These are phyloP conservation scores for Ophion obscuratus DNA, from an alignment of 2,888 invertebrate species.

Conservation along the genomic window DNA sequence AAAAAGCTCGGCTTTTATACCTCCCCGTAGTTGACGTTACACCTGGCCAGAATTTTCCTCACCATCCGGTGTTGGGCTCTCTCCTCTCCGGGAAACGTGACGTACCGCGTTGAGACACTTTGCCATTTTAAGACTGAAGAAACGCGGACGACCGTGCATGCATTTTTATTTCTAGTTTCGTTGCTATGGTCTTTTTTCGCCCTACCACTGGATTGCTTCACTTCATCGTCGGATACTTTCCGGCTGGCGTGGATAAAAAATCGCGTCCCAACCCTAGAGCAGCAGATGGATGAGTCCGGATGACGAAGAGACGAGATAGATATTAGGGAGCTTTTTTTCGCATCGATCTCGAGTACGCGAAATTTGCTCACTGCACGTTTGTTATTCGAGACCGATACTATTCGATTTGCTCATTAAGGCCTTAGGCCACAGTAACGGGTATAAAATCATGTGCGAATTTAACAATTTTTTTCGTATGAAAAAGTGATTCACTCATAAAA, in stretches of 20 bases:
- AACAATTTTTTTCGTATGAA: too few species aligned
- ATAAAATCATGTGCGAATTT: too few species aligned
- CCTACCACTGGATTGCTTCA: conserved; percentile 23
- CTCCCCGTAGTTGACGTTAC: conserved; percentile 38
- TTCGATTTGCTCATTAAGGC: too few species aligned
- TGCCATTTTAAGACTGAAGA: conserved; percentile 45
- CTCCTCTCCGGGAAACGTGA: conserved; percentile 41
- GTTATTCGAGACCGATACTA: too few species aligned
- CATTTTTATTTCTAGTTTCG: conserved; percentile 24
- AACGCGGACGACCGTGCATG: conserved; percentile 9
- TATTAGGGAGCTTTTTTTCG: conserved; percentile 23
- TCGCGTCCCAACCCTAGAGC: conserved; percentile 21
- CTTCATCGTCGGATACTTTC: conserved; percentile 42
- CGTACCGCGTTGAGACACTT: conserved; percentile 38
- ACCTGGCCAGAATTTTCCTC: conserved; percentile 51
- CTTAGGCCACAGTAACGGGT: too few species aligned
- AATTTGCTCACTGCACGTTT: too few species aligned
- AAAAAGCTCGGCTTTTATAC: conserved; percentile 57
- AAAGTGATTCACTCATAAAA: too few species aligned
- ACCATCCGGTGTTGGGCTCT: conserved; percentile 38
- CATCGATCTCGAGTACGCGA: background rate
- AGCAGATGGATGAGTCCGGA: conserved; percentile 6
- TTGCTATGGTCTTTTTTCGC: background rate
- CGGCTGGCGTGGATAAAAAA: conserved; percentile 36
- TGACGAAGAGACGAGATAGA: conserved; percentile 18